phyloP scores from a whole-genome alignment of 2,888 invertebrate species.

The Eupithecia insigniata region DNA sequence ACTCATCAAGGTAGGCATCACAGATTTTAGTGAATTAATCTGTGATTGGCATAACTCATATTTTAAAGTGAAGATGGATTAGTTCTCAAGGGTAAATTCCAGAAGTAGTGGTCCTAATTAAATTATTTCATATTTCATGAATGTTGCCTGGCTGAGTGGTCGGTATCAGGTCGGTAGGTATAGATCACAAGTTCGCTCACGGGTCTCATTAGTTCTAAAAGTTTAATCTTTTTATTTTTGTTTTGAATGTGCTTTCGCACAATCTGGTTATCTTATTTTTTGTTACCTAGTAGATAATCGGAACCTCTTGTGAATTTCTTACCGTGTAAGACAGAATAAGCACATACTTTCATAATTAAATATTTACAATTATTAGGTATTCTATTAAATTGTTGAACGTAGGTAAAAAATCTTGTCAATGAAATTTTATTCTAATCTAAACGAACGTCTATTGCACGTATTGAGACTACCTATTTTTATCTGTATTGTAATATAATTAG shows the following conservation, averaged over 20 bases:
- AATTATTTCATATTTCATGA: background rate
- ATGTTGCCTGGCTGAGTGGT: background rate
- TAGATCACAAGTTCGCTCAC: slow-evolving; percentile 73
- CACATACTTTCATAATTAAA: too few relatives aligned
- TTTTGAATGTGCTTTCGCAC: background rate
- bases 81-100: background rate
- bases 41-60: background rate
- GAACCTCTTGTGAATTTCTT: slow-evolving; percentile 27
- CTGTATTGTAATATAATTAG: background rate
- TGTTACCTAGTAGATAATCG: background rate
- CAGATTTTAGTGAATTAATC: too few relatives aligned
- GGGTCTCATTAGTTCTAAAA: slow-evolving; percentile 49
- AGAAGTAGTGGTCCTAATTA: background rate
- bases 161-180: too few relatives aligned
- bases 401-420: background rate
- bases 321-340: slow-evolving; percentile 31
- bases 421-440: slow-evolving; percentile 38
- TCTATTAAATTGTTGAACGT: too few relatives aligned
- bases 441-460: slow-evolving; percentile 56
- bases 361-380: too few relatives aligned
- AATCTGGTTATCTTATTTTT: background rate
- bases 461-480: slow-evolving; percentile 56
- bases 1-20: background rate
- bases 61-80: background rate
- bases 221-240: slow-evolving; percentile 1